phyloP scores from a whole-genome alignment of 2,113 vertebrate species.

The Morone chrysops region DNA sequence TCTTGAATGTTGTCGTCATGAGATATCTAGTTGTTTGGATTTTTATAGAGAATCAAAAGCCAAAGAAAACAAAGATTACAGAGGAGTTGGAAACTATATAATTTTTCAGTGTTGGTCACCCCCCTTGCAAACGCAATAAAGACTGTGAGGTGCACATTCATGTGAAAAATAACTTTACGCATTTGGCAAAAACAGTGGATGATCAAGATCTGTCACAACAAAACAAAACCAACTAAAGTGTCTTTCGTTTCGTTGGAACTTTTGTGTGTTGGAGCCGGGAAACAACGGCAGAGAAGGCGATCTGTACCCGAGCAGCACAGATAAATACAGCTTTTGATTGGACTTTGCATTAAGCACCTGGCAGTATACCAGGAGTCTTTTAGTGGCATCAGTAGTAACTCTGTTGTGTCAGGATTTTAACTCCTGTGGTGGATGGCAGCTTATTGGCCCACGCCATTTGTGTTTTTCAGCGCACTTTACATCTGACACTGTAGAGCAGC shows the following conservation, averaged over 20 bases:
- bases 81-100: neutral
- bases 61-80: neutral
- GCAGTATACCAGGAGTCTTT: constrained; percentile 24
- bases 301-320: neutral
- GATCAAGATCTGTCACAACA: neutral
- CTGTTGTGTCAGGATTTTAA: constrained; percentile 35
- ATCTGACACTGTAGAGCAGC: constrained; percentile 35
- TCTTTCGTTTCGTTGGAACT: neutral
- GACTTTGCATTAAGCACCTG: constrained; percentile 12
- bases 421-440: constrained; percentile 9
- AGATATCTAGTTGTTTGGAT: neutral
- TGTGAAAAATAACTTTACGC: neutral
- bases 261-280: too few species aligned
- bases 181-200: neutral
- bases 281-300: neutral
- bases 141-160: neutral
- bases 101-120: neutral
- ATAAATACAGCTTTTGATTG: constrained; percentile 5
- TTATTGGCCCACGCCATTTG: constrained; percentile 27
- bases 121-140: neutral
- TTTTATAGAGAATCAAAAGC: neutral
- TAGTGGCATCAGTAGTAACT: neutral
- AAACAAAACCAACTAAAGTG: neutral
- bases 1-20: neutral
- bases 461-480: constrained; percentile 44